Evolutionary conservation across 2,888 invertebrate species (phyloP), one percentile per base, ranked within the genome.

Genomic region (Rhagonycha lutea): DNA sequence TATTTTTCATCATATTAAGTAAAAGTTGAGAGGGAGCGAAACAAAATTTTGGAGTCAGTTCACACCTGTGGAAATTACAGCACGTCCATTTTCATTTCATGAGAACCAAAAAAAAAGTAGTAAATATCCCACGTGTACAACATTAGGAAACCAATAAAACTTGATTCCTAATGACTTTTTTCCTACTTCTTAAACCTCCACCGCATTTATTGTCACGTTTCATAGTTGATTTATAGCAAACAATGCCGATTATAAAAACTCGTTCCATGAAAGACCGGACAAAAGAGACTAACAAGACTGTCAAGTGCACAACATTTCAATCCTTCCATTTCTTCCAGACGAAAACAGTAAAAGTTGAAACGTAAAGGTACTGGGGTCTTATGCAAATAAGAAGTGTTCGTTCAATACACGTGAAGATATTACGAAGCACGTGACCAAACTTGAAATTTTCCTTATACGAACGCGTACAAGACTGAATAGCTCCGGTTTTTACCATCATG

Each of bases 341-440:
- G 24, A 63, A 24, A 63, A 63, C 63, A 63, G 23, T 63, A 63
- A 63, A 23, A 63, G 63, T 63, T 63, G 11, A 11, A 18, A 62
- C 11, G 29, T 24, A 18, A 61, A 61, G 61, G 61, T 24, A 24
- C 24, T 63, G 63, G 32, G 32, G 18, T 63, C 24, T 63, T 24
- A 63, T 63, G 63, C 63, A 63, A 63, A 63, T 63, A 63, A 14
- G 63, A 63, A 63, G n/a, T 63, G 63, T 24, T 32, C 32, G 32
- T 32, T 63, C 63, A 63, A 63, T 63, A 24, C 63, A 63, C 63
- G 63, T 63, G 63, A 63, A 63, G 63, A 63, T 63, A 63, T 63
- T 63, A 63, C 63, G 14, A 63, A 63, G 63, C 63, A 63, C 63
- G 63, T 63, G 63, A 63, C 14, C 14, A 18, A 24, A 63, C 63